Evolutionary conservation across 1,140 invertebrate species (phyloP).

Genomic region (Trichonephila clavipes): DNA sequence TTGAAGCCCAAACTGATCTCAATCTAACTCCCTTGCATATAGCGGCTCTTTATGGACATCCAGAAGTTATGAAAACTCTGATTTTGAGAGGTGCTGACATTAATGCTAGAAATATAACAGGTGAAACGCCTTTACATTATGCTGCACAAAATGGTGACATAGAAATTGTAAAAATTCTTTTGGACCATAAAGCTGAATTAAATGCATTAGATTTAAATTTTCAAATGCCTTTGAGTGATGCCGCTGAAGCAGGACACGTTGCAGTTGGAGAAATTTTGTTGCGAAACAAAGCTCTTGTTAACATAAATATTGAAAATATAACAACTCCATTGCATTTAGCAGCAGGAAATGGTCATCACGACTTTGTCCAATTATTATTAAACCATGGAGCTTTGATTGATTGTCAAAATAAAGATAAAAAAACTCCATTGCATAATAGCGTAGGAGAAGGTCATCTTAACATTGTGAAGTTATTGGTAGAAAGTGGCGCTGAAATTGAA

Average conservation of each 20-base stretch:
- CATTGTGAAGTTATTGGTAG: neutral
- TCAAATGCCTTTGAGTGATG: neutral
- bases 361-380: neutral
- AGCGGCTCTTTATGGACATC: neutral
- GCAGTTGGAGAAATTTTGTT: slow-evolving; percentile 6
- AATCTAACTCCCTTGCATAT: neutral
- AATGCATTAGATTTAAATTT: neutral
- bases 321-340: slow-evolving; percentile 80
- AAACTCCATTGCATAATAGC: neutral
- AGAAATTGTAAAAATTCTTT: neutral
- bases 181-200: slow-evolving; percentile 14
- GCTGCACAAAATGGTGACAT: slow-evolving; percentile 79
- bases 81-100: neutral
- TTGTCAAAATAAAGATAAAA: neutral
- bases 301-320: neutral
- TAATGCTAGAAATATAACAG: neutral
- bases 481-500: slow-evolving; percentile 15
- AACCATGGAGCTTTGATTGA: neutral
- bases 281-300: neutral
- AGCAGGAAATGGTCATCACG: slow-evolving; percentile 79
- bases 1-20: neutral
- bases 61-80: neutral
- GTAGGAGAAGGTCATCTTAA: neutral
- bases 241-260: neutral
- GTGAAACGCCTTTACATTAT: slow-evolving; percentile 79